Evolutionary conservation across 2,113 vertebrate genomes (phyloP), one percentile per base, ranked within the genome.

Genomic region (Alouatta palliata): DNA sequence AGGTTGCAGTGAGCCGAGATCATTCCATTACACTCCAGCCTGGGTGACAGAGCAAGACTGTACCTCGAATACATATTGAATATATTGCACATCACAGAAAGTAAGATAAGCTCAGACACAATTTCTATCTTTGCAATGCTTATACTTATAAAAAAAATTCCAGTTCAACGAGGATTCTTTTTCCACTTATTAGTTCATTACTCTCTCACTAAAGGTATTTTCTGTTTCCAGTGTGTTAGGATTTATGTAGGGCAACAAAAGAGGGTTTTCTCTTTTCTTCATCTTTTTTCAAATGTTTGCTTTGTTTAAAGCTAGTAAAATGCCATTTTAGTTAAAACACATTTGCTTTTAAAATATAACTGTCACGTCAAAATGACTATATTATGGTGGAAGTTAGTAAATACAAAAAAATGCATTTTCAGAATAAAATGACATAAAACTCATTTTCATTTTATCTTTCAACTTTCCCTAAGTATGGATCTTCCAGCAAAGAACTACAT

Each of bases 341-440:
- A 58, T 83, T 83, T 87, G 61, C 23, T 61, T 86, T 90, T 70
- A 79, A 43, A 77, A 68, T 66, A 8, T 73, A 94, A 79, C 58
- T 86, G 52, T 84, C 82, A 45, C 45, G 82, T 76, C 95, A 76
- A 93, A 95, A 23, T 79, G 88, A 92, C 13, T 92, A 8, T 81
- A 91, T 92, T 90, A 75, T 81, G 71, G 70, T 80, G 21, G 16
- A 97, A 82, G 70, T 90, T 79, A 86, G 47, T 87, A 96, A 95
- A 89, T 73, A 87, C 16, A 77, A 95, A 91, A 87, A 94, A 96
- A 43, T 66, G 19, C 8, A 76, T 47, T 94, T 96, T 91, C 73
- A 92, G 58, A 94, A 94, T 95, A 37, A 95, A 96, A 87, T 91
- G 47, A 86, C 47, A 91, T 58, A 66, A 79, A 87, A 86, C 5